Base-by-base conservation (phyloP, 2,888 invertebrate species). In the Barypeithes pellucidus region DNA sequence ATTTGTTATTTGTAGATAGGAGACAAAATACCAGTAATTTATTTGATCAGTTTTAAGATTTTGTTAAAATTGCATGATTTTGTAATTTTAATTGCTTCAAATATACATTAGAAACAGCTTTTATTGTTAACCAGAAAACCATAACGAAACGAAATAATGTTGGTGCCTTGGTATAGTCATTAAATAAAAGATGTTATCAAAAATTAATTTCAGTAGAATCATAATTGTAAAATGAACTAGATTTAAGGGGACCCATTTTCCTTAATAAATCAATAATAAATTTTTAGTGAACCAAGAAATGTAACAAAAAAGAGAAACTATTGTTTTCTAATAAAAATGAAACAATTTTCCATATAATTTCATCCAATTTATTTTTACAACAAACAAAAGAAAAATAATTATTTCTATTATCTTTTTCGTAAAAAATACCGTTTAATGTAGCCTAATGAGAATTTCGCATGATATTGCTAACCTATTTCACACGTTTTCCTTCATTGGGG, bases 391-490 rank as follows among this genome's bases (percentile, higher is more conserved):
- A 9, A 50, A 50, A 50, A 50, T 50, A 22, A 50, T 50, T 20
- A 50, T 50, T 50, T 50, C 12, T n/a, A 50, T 50, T 50, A 50
- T 50, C n/a, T 22, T 50, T 50, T n/a, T 24, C 5, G n/a, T 22
- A 24, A 50, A 50, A 50, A 50, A 20, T n/a, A 50, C 11, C 50
- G 5, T 50, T 50, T 24, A 12, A 3, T 57, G 22, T 5, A n/a
- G 18, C 12, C 33, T 57, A 57, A 57, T 57, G 54, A 33, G 54
- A 57, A 33, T 3, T 57, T 57, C 54, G 54, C 54, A 57, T 57
- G 54, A 57, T 57, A 14, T 33, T 33, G 14, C 54, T 29, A 33
- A 16, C 33, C 54, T 24, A 57, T 11, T 57, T 57, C 54, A 33
- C 54, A 57, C 54, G 54, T 33, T 33, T 57, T 33, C 54, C 54